Evolutionary conservation across 1,140 invertebrate species (phyloP).

Genomic region (Saxidomus purpurata): DNA sequence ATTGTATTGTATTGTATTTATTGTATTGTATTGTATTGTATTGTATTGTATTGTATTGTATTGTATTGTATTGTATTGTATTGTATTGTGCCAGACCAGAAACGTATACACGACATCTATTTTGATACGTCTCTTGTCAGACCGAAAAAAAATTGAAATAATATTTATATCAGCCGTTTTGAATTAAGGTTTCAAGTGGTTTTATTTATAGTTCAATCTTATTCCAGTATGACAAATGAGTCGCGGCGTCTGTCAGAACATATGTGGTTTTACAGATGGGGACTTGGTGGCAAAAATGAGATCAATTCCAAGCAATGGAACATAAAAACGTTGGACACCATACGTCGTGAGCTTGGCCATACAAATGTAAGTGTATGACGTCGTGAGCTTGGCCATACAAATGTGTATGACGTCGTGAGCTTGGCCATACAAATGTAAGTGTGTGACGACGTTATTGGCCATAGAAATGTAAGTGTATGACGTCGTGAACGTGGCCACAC

Average conservation of each 20-base stretch:
- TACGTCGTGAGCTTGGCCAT: conserved; percentile 48
- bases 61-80: no score
- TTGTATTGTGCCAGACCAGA: no score
- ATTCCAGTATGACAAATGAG: conserved; percentile 41
- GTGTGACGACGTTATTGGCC: neutral
- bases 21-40: no score
- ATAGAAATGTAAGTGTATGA: neutral
- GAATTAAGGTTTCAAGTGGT: no score
- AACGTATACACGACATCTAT: no score
- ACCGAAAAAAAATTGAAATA: no score
- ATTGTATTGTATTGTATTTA: no score
- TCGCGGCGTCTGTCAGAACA: conserved; percentile 12
- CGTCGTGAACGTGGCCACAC: conserved; percentile 45
- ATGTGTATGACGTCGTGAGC: neutral
- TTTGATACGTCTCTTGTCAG: no score
- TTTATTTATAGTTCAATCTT: no score
- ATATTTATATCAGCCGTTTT: no score
- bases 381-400: neutral
- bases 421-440: conserved; percentile 59
- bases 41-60: no score
- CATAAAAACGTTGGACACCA: conserved; percentile 47
- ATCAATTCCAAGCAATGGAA: neutral
- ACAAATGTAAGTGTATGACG: conserved; percentile 43
- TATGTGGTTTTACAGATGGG: conserved; percentile 53
- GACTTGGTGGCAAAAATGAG: conserved; percentile 36